These are phyloP conservation scores for Leucopsar rothschildi DNA, from an alignment of 2,113 vertebrate genomes.

Conservation along the genomic window DNA sequence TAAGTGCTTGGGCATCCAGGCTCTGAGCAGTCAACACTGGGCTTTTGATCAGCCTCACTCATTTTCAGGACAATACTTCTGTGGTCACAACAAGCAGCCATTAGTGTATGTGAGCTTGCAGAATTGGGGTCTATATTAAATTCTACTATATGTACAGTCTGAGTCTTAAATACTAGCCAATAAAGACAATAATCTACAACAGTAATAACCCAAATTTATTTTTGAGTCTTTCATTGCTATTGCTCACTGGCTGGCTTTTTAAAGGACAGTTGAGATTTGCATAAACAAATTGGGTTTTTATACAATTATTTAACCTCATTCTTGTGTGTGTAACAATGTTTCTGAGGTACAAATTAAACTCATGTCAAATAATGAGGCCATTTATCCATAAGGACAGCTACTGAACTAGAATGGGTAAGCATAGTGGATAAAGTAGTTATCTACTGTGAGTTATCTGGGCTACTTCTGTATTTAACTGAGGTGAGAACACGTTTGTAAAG, in stretches of 20 bases:
- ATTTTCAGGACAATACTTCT: background rate
- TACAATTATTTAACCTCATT: background rate
- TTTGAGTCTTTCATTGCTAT: background rate
- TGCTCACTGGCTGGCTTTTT: background rate
- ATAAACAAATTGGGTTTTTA: background rate
- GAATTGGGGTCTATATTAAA: background rate
- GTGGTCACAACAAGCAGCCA: background rate
- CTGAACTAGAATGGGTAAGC: background rate
- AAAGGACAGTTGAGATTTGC: background rate
- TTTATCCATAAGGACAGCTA: background rate
- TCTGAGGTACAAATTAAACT: background rate
- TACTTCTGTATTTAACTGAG: background rate
- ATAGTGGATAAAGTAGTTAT: background rate
- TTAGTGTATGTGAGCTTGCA: background rate
- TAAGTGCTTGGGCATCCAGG: background rate
- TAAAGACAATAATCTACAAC: background rate
- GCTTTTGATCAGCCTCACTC: rapidly evolving
- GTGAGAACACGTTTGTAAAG: background rate
- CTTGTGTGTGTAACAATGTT: rapidly evolving
- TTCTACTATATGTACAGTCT: background rate
- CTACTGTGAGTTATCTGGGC: background rate
- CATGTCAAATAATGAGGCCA: background rate
- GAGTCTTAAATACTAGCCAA: background rate
- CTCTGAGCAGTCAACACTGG: background rate
- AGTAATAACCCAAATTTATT: background rate